Base-by-base conservation (phyloP, 92 coral and sea anemone species). In the Phenganax subtilis region DNA sequence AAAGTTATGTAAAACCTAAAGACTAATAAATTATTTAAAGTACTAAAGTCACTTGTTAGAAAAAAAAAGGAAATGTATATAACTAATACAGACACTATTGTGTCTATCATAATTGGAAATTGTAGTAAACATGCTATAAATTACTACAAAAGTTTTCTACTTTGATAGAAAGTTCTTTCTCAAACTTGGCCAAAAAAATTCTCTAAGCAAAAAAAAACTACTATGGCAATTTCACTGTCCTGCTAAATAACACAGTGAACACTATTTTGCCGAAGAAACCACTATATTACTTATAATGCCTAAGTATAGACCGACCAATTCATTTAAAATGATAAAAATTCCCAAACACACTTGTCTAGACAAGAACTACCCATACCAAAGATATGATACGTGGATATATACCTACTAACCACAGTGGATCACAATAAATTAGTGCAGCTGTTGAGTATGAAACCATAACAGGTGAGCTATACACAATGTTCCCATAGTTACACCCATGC, bases 321-420 rank as follows among this genome's bases (percentile, higher is more conserved):
- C 73, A 68, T 30, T 68, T 68, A 68, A 68, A 68, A 68, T 37
- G 73, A 68, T 68, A 68, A 68, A 68, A 68, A 68, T 16, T 9
- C 73, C 73, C 54, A 68, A 66, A 68, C 73, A 68, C 54, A 30
- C 73, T 68, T 68, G 73, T n/a, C 54, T 30, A 37, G 53, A 10
- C n/a, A 30, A 68, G 31, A 68, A n/a, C 70, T 17, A 68, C 10
- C 54, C 47, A 28, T 6, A 30, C 10, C 53, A 30, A 68, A 68
- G 47, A 68, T 68, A 68, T 53, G 54, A 37, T 51, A 28, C 10
- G 16, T 68, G 73, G 16, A 37, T 37, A 37, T 37, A 37, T 37
- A 37, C 47, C 5, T 37, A 37, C 47, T 37, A 37, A 2, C 47
- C 47, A 37, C 47, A 37, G 47, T 2, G 47, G 47, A 37, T 37